Evolutionary conservation across 1,140 invertebrate species (phyloP), one percentile per base, ranked within the genome.

Genomic region (Plodia interpunctella): DNA sequence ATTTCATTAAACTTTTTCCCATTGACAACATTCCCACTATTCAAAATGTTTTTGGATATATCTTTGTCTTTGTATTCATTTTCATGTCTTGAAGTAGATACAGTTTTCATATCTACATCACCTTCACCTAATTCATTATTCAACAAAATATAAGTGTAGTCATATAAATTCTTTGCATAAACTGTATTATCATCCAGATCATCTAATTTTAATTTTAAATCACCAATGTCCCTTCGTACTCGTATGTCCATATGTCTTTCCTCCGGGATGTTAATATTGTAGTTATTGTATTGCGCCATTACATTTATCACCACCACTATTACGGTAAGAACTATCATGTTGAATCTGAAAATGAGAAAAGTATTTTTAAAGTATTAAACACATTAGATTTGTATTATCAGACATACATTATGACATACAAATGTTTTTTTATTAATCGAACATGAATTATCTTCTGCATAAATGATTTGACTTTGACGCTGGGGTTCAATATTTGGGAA

Each of bases 231-330:
- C 60, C 59, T 60, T 62, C 60, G 53, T 5, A 54, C 57, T 55
- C 62, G 32, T 38, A 17, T 58, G 15, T 60, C 38, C n/a, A 58
- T 30, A 49, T 63, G 9, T 51, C 19, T 28, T 8, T 49, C 57
- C 30, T 21, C 15, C 0, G 21, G 52, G 53, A 30, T 10, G 15
- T 64, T 59, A 49, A 72, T 67, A 18, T 66, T 65, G 49, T 66
- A 74, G 44, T 74, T 70, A 19, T 68, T 59, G 0, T 20, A 44
- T 3, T 63, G 59, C 0, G 61, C 71, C 11, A 65, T n/a, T 15
- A 70, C 60, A 11, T 63, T 68, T 2, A 74, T 51, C 5, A 68
- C 17, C 5, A 59, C 65, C 3, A 50, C 65, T 3, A 70, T 18
- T 0, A 66, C n/a, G 17, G 69, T 5, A 5, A 25, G 17, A 4